Conservation (phyloP, 2,113 vertebrate genomes). For the Megaceryle torquata region DNA sequence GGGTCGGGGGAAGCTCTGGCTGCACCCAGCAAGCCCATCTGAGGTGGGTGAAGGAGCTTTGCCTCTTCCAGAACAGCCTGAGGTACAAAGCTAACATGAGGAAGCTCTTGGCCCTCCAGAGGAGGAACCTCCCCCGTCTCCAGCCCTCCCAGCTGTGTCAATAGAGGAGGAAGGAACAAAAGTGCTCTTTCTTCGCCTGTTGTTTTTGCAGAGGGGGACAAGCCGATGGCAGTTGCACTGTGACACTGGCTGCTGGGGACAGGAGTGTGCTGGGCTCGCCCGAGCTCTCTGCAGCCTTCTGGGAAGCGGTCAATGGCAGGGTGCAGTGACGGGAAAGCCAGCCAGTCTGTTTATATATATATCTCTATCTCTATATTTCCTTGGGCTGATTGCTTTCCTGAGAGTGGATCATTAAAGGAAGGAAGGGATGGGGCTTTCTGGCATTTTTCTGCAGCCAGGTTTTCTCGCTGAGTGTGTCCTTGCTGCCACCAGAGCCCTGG, state of each 20-base stretch:
- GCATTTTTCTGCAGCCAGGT: background rate
- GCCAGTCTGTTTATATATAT: background rate
- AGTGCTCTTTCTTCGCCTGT: slow-evolving; percentile 20
- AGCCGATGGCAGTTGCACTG: background rate
- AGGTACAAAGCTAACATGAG: background rate
- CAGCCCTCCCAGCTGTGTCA: slow-evolving; percentile 63
- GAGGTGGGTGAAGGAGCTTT: background rate
- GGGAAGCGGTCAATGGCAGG: background rate
- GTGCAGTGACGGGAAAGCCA: background rate
- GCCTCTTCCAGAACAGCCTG: background rate
- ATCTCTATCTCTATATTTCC: background rate
- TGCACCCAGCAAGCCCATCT: background rate
- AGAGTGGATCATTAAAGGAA: background rate
- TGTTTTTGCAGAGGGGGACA: slow-evolving; percentile 16
- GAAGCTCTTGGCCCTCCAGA: background rate
- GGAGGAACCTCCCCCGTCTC: background rate
- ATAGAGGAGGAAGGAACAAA: slow-evolving; percentile 28
- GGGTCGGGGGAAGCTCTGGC: background rate
- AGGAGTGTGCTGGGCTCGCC: background rate
- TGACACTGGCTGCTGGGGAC: slow-evolving; percentile 5
- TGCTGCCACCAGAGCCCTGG: rapidly evolving
- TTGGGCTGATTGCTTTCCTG: rapidly evolving
- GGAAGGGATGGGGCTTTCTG: background rate
- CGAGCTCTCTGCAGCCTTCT: background rate
- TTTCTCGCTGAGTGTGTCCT: background rate